Base-by-base conservation (phyloP, 2,888 invertebrate species). In the Arge pagana region DNA sequence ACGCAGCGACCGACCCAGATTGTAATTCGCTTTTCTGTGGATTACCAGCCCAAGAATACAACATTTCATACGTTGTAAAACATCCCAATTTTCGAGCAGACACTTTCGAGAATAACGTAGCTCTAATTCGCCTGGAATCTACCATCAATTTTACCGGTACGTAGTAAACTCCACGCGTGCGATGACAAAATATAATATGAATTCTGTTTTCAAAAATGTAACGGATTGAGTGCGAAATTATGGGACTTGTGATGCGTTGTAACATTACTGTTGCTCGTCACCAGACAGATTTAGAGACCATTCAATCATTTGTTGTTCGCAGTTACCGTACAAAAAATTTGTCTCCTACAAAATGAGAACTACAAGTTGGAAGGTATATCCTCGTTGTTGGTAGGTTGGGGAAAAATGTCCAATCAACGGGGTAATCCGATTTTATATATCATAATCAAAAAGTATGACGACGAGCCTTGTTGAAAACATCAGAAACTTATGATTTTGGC, bases 311-410 rank as follows among this genome's bases (percentile, higher is more conserved):
- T 56, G 57, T 64, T 61, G 52, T 61, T 74, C 77, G 57, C 78
- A 90, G 90, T 88, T 70, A 87, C 89, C 62, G 85, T 86, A 1
- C 89, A 89, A 63, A 90, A 90, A 60, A 83, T 90, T 63, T 90
- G 90, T 69, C 72, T 87, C 60, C 75, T 79, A 53, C 76, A 77
- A 58, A 71, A 74, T 55, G 70, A 77, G 36, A 67, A 63, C 61
- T 78, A 62, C 71, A 74, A 69, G 26, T 50, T 48, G 21, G 21
- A 45, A 23, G 63, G 55, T n/a, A 62, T 82, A 60, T 79, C 82
- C 76, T 87, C 82, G n/a, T 70, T 79, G 57, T 79, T 87, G 16
- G 83, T 86, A 45, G 88, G 87, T 15, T 88, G 88, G 88, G 90
- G 90, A 39, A 87, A 87, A 78, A 77, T 86, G 61, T 87, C 88